Evolutionary conservation across 2,113 vertebrate species (phyloP).

Genomic region (Urocynchramus pylzowi): DNA sequence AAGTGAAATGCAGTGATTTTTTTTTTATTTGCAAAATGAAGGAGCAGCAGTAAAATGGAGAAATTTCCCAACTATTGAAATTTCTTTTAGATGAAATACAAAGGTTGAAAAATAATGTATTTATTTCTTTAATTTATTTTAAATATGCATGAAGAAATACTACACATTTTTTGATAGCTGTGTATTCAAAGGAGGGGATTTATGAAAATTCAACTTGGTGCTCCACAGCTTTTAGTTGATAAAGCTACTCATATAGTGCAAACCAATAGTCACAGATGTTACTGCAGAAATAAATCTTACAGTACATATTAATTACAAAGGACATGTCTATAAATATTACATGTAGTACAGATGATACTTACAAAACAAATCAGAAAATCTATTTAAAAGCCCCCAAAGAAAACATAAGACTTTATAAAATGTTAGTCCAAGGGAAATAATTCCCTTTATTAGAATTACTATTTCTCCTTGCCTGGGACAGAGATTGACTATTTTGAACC

Average conservation of each 20-base stretch:
- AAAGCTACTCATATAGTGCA: not conserved
- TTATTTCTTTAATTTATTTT: not conserved
- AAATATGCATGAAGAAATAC: not conserved
- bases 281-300: not conserved
- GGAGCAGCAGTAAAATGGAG: not conserved
- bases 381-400: not conserved
- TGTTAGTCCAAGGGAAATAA: not conserved
- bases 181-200: not conserved
- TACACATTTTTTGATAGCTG: not conserved
- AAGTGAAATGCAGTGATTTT: not conserved
- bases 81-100: not conserved
- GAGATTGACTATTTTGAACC: not conserved
- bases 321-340: not conserved
- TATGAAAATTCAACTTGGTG: not conserved
- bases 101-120: not conserved
- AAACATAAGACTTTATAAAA: not conserved
- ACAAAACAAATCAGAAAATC: not conserved
- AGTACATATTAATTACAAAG: not conserved
- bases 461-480: not conserved
- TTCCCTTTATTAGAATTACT: not conserved
- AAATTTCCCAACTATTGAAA: not conserved
- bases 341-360: not conserved
- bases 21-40: not conserved
- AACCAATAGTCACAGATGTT: not conserved
- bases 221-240: not conserved